Conservation (phyloP, 2,113 vertebrate species). For the Sorex fumeus region DNA sequence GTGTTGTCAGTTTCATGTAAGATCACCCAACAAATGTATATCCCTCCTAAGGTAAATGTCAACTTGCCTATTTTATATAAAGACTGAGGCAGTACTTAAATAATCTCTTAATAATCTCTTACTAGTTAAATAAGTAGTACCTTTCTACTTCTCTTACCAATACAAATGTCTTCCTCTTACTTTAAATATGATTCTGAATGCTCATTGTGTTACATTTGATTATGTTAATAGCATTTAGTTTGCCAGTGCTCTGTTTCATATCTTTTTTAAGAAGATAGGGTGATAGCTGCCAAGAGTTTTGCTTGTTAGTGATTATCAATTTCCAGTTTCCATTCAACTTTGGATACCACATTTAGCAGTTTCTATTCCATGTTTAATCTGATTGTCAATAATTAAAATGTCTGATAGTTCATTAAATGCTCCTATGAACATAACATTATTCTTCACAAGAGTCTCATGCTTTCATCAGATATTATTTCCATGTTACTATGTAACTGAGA, state of each 20-base stretch:
- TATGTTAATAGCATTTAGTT: background rate
- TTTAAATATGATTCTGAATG: background rate
- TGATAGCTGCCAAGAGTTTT: too few species aligned
- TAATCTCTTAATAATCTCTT: background rate
- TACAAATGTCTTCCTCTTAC: background rate
- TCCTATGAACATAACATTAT: background rate
- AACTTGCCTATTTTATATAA: conserved; percentile 20
- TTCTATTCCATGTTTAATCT: background rate
- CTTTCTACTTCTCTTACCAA: background rate
- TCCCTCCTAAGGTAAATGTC: background rate
- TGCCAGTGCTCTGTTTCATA: background rate
- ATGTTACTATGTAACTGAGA: background rate
- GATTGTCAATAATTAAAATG: background rate
- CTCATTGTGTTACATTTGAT: background rate
- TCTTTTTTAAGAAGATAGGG: background rate
- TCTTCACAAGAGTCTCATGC: background rate
- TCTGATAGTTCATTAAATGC: background rate
- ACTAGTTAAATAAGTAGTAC: too few species aligned
- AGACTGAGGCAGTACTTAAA: background rate
- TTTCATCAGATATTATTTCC: background rate
- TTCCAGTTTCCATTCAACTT: background rate
- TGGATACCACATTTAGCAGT: background rate
- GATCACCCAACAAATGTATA: background rate
- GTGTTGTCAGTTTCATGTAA: background rate
- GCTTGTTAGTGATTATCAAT: conserved; percentile 26